A percentile compares a stretch with the other conserved stretches of the same genome.
These are phyloP conservation scores for Numenius arquata DNA, from an alignment of 2,113 vertebrate genomes.

Conservation along the genomic window DNA sequence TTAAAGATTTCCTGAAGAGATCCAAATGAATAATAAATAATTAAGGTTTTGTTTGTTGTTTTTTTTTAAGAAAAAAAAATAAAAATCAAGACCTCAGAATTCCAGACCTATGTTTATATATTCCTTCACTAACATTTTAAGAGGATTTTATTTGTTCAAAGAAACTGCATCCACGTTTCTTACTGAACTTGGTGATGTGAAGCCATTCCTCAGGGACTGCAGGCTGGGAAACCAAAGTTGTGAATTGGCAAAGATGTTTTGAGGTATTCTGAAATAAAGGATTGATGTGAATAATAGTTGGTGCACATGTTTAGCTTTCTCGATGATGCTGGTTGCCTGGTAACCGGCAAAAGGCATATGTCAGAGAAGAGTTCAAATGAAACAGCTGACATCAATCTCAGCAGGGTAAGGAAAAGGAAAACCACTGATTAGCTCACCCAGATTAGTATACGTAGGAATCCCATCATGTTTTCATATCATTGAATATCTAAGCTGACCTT, in stretches of 20 bases:
- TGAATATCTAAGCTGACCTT: neutral
- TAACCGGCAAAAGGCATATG: conserved; percentile 35
- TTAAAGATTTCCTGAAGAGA: neutral
- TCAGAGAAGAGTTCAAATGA: conserved; percentile 10
- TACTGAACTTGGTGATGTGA: neutral
- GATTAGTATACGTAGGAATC: conserved; percentile 2
- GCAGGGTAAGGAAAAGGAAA: neutral
- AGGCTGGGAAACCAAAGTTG: neutral
- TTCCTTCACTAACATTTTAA: neutral
- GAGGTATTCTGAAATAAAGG: neutral
- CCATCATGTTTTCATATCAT: neutral
- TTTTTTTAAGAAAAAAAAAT: neutral
- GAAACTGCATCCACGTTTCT: neutral
- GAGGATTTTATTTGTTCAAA: neutral
- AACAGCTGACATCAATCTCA: conserved; percentile 40
- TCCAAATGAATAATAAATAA: neutral
- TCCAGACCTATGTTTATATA: neutral
- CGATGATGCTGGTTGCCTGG: neutral
- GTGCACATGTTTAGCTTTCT: neutral
- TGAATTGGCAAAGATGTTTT: neutral
- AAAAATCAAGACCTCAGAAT: neutral
- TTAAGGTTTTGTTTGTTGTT: neutral
- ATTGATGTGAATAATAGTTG: neutral
- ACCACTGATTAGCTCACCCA: neutral
- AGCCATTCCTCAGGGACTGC: neutral